A percentile compares a stretch with the other conserved stretches of the same genome.
These are phyloP conservation scores for Sycophila texana DNA, from an alignment of 2,888 invertebrate species.

Conservation along the genomic window DNA sequence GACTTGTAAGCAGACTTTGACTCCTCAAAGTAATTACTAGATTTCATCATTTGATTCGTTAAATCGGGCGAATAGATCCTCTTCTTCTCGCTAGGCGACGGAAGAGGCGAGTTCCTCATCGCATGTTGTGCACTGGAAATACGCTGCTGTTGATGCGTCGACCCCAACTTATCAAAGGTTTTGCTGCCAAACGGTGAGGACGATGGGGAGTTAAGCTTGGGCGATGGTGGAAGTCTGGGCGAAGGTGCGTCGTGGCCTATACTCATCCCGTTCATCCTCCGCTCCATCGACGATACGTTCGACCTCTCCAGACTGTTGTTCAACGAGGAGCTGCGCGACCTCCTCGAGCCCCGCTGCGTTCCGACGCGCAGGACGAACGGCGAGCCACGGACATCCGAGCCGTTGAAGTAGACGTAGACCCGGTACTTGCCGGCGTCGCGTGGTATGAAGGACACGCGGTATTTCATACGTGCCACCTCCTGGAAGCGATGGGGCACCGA, in stretches of 20 bases:
- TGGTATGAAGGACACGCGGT: constrained; percentile 87
- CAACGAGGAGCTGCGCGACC: constrained; percentile 54
- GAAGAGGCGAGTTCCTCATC: constrained; percentile 21
- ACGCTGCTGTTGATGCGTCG: neutral
- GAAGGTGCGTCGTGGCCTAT: constrained; percentile 58
- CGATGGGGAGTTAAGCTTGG: constrained; percentile 60
- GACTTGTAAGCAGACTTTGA: constrained; percentile 68
- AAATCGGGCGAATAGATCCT: constrained; percentile 58
- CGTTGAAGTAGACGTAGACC: constrained; percentile 96
- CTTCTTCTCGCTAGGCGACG: constrained; percentile 24
- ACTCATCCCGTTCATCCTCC: constrained; percentile 69
- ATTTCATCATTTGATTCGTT: constrained; percentile 56
- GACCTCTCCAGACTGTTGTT: constrained; percentile 64
- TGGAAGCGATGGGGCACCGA: constrained; percentile 90
- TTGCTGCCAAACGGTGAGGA: constrained; percentile 62
- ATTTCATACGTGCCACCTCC: constrained; percentile 85
- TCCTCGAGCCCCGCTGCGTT: constrained; percentile 79
- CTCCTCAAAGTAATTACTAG: constrained; percentile 63
- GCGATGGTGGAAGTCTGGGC: constrained; percentile 10
- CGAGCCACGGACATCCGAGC: constrained; percentile 87
- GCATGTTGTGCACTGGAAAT: constrained; percentile 3
- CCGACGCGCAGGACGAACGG: constrained; percentile 92
- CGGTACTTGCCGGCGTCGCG: constrained; percentile 87
- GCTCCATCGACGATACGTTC: constrained; percentile 68
- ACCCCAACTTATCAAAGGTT: constrained; percentile 61